Evolutionary conservation across 1,140 invertebrate genomes (phyloP), one percentile per base, ranked within the genome.

Genomic region (Leptopilina boulardi): DNA sequence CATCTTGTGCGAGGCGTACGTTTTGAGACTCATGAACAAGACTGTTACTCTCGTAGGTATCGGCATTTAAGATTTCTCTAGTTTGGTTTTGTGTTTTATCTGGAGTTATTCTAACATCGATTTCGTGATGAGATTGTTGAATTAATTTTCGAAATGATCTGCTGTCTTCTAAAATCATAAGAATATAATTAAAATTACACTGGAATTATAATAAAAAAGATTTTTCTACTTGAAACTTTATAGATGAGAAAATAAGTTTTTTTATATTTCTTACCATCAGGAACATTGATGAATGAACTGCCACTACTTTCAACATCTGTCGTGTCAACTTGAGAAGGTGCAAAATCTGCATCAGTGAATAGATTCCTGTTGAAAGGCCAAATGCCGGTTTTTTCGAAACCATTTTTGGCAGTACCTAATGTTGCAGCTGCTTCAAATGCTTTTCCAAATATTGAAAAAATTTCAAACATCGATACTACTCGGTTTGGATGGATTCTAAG

Each of bases 351-450:
- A 23, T 56, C 19, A 0, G 2, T 11, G 54, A 59, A 59, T 2
- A 59, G 6, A 11, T 59, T 8, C 15, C 54, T 59, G 11, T 59
- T 59, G 8, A 59, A 59, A 0, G 82, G 86, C 42, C 74, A 85
- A 54, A 88, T 86, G 34, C 84, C 85, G 44, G 80, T 84, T 74
- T 75, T 79, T 76, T 74, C 79, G 73, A 88, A 87, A 44, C 74
- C 83, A 76, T 86, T 88, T 6, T 88, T 81, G 26, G 84, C 81
- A 77, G 83, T 89, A 77, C 30, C 2, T 34, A 77, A 84, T 78
- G 82, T 89, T 84, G 73, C 84, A 34, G 85, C 82, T 82, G 82
- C 81, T 9, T 83, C 41, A 74, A 87, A 88, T 19, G 86, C 84
- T 74, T 77, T 75, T 51, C 54, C 70, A 74, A 87, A 88, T 51